Percentiles rank a stretch among this genome's conserved stretches.
Conservation (phyloP, 2,797 vertebrate species). For the Huso huso region DNA sequence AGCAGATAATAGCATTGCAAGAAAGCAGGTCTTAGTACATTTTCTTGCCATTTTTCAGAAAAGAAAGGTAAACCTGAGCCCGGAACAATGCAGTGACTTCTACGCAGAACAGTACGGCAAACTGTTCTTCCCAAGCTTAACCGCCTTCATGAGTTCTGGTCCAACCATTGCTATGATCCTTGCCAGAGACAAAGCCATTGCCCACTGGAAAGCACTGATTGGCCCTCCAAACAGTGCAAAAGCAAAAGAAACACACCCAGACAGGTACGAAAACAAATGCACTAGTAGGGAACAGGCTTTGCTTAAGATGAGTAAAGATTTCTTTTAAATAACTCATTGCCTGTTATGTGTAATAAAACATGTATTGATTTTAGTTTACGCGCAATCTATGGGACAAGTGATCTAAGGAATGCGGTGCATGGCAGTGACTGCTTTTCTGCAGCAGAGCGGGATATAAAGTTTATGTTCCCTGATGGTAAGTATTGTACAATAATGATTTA, state of each 20-base stretch:
- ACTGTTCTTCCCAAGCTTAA: constrained; percentile 78
- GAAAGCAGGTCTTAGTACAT: not conserved
- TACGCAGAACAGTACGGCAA: constrained; percentile 85
- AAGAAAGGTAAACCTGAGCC: constrained; percentile 75
- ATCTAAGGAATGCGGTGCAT: constrained; percentile 82
- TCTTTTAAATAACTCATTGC: not conserved
- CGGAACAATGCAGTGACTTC: constrained; percentile 89
- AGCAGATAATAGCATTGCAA: too few species aligned
- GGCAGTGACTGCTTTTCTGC: constrained; percentile 70
- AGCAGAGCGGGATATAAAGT: constrained; percentile 82
- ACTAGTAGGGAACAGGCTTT: not conserved
- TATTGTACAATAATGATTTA: constrained; percentile 3
- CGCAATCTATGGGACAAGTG: constrained; percentile 83
- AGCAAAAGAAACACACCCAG: constrained; percentile 73
- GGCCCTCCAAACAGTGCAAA: constrained; percentile 70
- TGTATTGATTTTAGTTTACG: constrained; percentile 64
- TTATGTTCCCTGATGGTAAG: constrained; percentile 87
- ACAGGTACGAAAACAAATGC: constrained; percentile 59
- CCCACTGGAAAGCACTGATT: constrained; percentile 78
- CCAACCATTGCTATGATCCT: constrained; percentile 73
- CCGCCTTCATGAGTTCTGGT: constrained; percentile 91
- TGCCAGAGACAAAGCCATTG: constrained; percentile 66
- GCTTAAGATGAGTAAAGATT: not conserved
- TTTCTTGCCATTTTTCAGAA: constrained; percentile 53
- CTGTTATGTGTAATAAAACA: not conserved